Evolutionary conservation across 2,113 vertebrate species (phyloP), one percentile per base, ranked within the genome.

Genomic region (Drymodes brunneopygia): DNA sequence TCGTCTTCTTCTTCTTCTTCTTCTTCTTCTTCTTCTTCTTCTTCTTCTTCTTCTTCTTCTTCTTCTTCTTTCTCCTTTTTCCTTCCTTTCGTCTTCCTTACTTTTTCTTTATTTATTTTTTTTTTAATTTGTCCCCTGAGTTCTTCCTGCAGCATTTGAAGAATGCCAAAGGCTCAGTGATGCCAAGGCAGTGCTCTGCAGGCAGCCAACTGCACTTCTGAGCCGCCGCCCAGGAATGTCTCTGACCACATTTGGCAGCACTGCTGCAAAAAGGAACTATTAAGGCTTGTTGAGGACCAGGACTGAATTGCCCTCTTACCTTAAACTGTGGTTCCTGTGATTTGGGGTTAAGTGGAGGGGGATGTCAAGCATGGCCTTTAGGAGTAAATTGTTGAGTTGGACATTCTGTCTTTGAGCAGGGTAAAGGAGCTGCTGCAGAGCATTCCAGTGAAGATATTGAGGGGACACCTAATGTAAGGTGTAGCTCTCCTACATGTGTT

Each of bases 271-370:
- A 78, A 92, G 83, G 54, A 93, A 75, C 89, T 96, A 88, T 90
- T 95, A 94, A 94, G 82, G 14, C 60, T 64, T 33, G 60, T 84
- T 57, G 82, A 96, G 80, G 74, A 58, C 53, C 6, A 18, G 83
- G 86, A 86, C 92, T 96, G 89, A 94, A 92, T 91, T 93, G 92
- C 92, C 87, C 94, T 96, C 88, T 96, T 96, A 94, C 95, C 85
- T 96, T 62, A 62, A 92, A 71, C 90, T 77, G 90, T 92, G 91
- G 93, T 95, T 96, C 86, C 95, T 94, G 79, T 81, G 89, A 96
- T 31, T 92, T 0, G 2, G 79, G 82, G 82, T 90, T 94, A 97
- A 97, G 93, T 95, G 93, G 38, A 94, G 65, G 69, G 62, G 53
- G 93, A 88, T 89, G 94, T 92, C 90, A 80, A 88, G 77, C 57